Evolutionary conservation across 64 coral and sea anemone genomes (phyloP).

Genomic region (Montipora capricornis): DNA sequence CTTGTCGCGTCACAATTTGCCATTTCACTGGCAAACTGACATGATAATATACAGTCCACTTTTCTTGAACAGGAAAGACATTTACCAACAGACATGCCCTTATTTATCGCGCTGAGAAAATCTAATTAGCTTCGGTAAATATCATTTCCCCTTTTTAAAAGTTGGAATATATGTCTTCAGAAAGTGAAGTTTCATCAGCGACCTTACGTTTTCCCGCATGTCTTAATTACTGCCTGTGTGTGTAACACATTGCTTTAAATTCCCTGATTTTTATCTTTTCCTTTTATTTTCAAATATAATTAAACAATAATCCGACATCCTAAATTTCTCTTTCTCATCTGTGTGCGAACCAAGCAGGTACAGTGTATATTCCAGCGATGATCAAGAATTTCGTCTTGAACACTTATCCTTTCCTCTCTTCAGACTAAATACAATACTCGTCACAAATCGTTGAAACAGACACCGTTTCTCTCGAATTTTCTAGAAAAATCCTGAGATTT

Average conservation of each 20-base stretch:
- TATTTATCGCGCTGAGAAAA: neutral
- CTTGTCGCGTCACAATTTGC: neutral
- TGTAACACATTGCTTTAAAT: conserved; percentile 3
- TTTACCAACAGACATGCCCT: neutral
- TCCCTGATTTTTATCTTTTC: neutral
- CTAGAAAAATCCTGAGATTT: neutral
- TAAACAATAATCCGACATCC: neutral
- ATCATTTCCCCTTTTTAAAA: too few species aligned
- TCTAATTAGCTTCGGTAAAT: too few species aligned
- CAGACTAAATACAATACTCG: neutral
- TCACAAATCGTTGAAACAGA: neutral
- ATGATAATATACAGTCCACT: neutral
- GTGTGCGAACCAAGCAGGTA: neutral
- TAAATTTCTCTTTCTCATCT: neutral
- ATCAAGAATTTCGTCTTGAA: neutral
- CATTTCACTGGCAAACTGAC: neutral
- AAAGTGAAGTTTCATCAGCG: neutral
- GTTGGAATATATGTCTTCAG: neutral
- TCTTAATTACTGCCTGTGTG: conserved; percentile 4
- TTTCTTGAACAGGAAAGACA: neutral
- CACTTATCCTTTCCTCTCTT: neutral
- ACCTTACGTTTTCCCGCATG: conserved; percentile 3
- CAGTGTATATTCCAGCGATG: neutral
- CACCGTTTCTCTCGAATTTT: neutral
- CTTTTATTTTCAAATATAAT: neutral